A percentile compares a stretch with the other conserved stretches of the same genome.
These are phyloP conservation scores for Dreissena rostriformis DNA, from an alignment of 1,140 invertebrate genomes.

Conservation along the genomic window DNA sequence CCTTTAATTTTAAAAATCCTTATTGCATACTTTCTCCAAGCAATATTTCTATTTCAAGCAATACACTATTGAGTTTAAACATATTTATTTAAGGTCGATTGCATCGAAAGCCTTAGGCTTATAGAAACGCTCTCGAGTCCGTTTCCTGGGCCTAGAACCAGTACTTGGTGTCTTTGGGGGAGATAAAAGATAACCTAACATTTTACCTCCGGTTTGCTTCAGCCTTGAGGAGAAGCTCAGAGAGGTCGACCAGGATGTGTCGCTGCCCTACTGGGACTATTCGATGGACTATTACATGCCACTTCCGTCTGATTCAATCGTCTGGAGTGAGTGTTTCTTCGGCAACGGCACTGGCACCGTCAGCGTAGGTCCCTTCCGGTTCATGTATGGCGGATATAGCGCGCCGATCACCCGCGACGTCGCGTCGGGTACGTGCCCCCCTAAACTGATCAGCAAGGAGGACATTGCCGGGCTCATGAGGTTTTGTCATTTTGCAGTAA, in stretches of 20 bases:
- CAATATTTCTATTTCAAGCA: no score
- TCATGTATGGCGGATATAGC: not conserved
- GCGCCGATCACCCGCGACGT: not conserved
- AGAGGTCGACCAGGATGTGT: constrained; percentile 60
- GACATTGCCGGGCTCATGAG: not conserved
- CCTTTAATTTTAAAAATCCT: no score
- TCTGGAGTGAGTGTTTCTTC: not conserved
- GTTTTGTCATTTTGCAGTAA: not conserved
- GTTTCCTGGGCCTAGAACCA: no score
- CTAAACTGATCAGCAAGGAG: not conserved
- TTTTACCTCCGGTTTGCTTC: no score
- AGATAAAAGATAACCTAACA: no score
- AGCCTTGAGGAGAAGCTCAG: constrained; percentile 65
- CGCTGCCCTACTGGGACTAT: constrained; percentile 58
- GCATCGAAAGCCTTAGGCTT: no score
- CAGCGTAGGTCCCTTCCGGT: constrained; percentile 71
- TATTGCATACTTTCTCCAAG: no score
- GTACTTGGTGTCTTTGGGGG: no score
- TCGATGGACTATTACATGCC: constrained; percentile 8
- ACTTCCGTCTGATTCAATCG: not conserved
- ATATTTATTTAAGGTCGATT: no score
- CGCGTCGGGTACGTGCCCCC: not conserved
- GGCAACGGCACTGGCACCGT: constrained; percentile 74
- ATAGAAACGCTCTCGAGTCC: no score
- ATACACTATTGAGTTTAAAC: no score